Evolutionary conservation across 1,140 invertebrate genomes (phyloP).

Genomic region (Charaxes varanes): DNA sequence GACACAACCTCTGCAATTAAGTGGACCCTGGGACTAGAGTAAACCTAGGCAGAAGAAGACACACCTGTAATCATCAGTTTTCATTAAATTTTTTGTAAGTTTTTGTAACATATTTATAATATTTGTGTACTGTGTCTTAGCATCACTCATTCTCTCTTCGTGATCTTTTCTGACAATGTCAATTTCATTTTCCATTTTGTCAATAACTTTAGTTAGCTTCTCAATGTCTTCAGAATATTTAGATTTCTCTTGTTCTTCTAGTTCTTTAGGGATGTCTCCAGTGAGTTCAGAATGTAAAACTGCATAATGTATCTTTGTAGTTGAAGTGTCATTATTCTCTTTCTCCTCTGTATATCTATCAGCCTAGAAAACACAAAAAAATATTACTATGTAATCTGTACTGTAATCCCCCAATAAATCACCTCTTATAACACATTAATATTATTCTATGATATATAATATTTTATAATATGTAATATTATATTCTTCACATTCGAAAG

Average conservation of each 20-base stretch:
- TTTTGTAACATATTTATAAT: slow-evolving; percentile 41
- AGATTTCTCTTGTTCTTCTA: slow-evolving; percentile 53
- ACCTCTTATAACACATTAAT: no score
- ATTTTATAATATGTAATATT: no score
- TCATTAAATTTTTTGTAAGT: slow-evolving; percentile 52
- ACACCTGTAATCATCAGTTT: slow-evolving; percentile 49
- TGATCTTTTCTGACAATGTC: slow-evolving; percentile 67
- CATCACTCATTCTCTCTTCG: slow-evolving; percentile 56
- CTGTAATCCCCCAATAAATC: no score
- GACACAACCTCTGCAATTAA: no score
- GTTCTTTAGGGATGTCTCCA: slow-evolving; percentile 57
- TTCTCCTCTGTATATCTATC: slow-evolving; percentile 33
- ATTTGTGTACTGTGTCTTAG: slow-evolving; percentile 50
- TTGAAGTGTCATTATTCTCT: slow-evolving; percentile 27
- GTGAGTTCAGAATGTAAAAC: slow-evolving; percentile 62
- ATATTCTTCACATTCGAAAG: no score
- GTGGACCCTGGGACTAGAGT: no score
- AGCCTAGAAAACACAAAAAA: slow-evolving; percentile 33
- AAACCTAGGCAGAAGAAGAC: no score
- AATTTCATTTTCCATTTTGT: slow-evolving; percentile 73
- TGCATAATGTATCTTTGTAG: slow-evolving; percentile 61
- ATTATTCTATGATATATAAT: no score
- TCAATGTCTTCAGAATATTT: slow-evolving; percentile 71
- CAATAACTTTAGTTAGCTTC: slow-evolving; percentile 72
- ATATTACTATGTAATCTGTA: no score